Evolutionary conservation across 2,888 invertebrate genomes (phyloP), one percentile per base, ranked within the genome.

Genomic region (Pyrgus malvae): DNA sequence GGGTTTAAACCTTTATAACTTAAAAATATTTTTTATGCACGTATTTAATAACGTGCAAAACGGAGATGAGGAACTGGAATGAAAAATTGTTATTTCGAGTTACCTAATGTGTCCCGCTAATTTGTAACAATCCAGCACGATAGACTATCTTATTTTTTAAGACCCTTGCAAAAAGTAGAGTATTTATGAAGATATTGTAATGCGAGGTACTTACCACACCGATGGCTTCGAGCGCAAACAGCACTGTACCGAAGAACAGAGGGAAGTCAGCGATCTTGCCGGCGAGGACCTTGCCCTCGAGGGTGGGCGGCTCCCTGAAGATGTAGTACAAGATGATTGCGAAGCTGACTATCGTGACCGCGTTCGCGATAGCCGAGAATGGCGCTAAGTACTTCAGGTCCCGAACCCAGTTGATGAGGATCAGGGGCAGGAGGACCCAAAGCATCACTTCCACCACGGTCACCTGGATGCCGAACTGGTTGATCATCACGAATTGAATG

Each of bases 191-290:
- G n/a, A n/a, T n/a, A n/a, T n/a, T n/a, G n/a, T n/a, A n/a, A n/a
- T n/a, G n/a, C n/a, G n/a, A n/a, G n/a, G n/a, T n/a, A 46, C 94
- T 92, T 79, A 96, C 96, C 82, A 96, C 95, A 48, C 96, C 96
- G 64, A 99, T 98, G 49, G 98, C 98, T 91, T 99, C 99, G 68
- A 99, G 93, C 0, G 99, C 97, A 78, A 98, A 99, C 44, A 99
- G 91, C 0, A 98, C 98, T 0, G 98, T 99, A 33, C 99, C 98
- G 77, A 99, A 98, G 89, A 97, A 99, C 1, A 99, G 91, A 0
- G 99, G 99, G 70, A 97, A 95, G 50, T 93, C 92, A 25, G 90
- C 82, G 2, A 94, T 73, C 6, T 92, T 84, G 0, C 95, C 96
- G 45, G 94, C 91, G 0, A 93, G 88, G 2, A 90, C 90, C 57